Evolutionary conservation across 2,888 invertebrate genomes (phyloP), one percentile per base, ranked within the genome.

Genomic region (Cryptocephalus moraei): DNA sequence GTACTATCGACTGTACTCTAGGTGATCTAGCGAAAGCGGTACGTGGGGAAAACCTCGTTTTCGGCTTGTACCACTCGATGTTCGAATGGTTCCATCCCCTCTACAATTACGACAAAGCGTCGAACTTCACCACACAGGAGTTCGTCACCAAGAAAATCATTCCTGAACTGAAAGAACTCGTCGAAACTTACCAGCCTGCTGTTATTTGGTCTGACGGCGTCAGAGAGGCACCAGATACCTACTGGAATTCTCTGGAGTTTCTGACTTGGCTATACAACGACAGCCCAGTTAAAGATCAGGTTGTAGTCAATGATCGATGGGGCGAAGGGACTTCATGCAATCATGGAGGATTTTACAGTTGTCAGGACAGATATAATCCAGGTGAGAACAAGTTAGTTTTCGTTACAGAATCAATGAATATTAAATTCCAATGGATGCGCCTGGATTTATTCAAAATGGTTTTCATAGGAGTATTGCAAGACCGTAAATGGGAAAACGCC

Each of bases 251-350:
- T 0, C 83, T 81, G 40, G 84, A 88, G 47, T 87, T 95, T 61
- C 72, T 95, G 1, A 83, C 92, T 1, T 94, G 93, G 93, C 71
- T 94, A n/a, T 95, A 91, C 62, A 94, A 91, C 62, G 85, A 90
- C 0, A 93, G 93, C 63, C 90, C 91, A 0, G 90, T 96, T 0
- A 86, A 83, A 61, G 82, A 93, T 55, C 84, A 81, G 4, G 80
- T 97, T 0, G 92, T 95, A 0, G 87, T 86, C 0, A 97, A 97
- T 67, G 96, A 97, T 69, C 78, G 96, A 56, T 96, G 95, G 95
- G 95, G 96, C 1, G 74, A 70, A 8, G 84, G 78, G 8, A 82
- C 80, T 3, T 72, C 79, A 3, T 94, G 95, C 52, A 75, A 83
- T 53, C 95, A 96, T 70, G 95, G 95, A 1, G 94, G 86, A 58